phyloP scores from a whole-genome alignment of 2,113 vertebrate genomes.

The Herpetotheres cachinnans region DNA sequence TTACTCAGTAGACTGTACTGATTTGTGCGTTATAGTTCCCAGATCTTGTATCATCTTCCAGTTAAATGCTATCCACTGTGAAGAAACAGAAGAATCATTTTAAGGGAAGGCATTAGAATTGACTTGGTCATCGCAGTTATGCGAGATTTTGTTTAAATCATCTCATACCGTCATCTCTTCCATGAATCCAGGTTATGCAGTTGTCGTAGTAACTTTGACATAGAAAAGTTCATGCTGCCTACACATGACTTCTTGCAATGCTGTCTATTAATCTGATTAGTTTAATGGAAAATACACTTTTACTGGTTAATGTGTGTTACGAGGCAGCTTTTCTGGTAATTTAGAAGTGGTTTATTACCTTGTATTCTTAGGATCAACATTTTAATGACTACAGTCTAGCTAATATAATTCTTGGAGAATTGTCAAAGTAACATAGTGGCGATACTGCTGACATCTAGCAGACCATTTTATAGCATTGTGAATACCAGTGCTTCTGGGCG shows the following conservation, averaged over 20 bases:
- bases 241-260: constrained; percentile 49
- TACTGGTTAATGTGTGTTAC: neutral
- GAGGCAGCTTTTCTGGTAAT: neutral
- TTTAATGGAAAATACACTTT: neutral
- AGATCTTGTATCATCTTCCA: neutral
- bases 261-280: constrained; percentile 63
- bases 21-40: neutral
- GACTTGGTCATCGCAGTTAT: neutral
- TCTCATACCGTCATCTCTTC: neutral
- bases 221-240: constrained; percentile 22
- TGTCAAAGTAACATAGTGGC: neutral
- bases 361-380: neutral
- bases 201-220: constrained; percentile 51
- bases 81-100: neutral
- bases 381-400: neutral
- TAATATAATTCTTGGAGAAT: neutral
- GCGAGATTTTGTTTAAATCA: constrained; percentile 34
- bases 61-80: neutral
- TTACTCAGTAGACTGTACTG: neutral
- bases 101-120: neutral
- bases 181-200: constrained; percentile 3
- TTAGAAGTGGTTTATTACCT: neutral
- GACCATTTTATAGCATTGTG: neutral
- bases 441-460: neutral
- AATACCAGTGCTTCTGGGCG: neutral